Base-by-base conservation (phyloP, 1,140 invertebrate genomes). In the Melanaphis sacchari region DNA sequence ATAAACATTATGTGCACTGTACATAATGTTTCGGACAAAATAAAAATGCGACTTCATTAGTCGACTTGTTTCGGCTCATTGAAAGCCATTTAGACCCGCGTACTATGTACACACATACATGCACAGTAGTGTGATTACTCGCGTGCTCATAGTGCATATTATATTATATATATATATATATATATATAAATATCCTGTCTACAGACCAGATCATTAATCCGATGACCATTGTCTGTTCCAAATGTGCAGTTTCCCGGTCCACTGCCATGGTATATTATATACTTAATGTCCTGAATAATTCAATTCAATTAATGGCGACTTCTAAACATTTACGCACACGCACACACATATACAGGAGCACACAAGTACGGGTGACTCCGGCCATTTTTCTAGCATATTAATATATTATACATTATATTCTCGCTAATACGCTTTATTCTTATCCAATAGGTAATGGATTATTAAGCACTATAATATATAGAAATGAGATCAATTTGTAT, bases 241-340 rank as follows among this genome's bases (percentile, higher is more conserved):
- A 76, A 59, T 89, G 88, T 89, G 88, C 88, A 21, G 76, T 82
- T 52, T 92, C 43, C 91, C 91, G 0, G 26, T 31, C 40, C 26
- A 3, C 88, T 24, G 24, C 88, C 46, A 85, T 76, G 59, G 38
- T 41, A 84, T 88, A 89, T 38, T 54, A 89, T 76, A 26, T 49
- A 92, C 91, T 92, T 92, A 92, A 92, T 82, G 91, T 82, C 76
- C 91, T 82, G 91, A 92, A 92, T 92, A 82, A 92, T 92, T 92
- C 91, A 92, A 92, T 92, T 81, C 59, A 49, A 92, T 81, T 92
- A 92, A 92, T 92, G 66, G 91, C 43, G 31, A 38, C 22, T 89
- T n/a, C n/a, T 52, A 22, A 18, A 76, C 31, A 76, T 76, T 66
- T 66, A 66, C 11, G 26, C 5, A 59, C 2, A n/a, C 2, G 31